These are phyloP conservation scores for Agriopis aurantiaria DNA, from an alignment of 2,888 invertebrate genomes.

Conservation along the genomic window DNA sequence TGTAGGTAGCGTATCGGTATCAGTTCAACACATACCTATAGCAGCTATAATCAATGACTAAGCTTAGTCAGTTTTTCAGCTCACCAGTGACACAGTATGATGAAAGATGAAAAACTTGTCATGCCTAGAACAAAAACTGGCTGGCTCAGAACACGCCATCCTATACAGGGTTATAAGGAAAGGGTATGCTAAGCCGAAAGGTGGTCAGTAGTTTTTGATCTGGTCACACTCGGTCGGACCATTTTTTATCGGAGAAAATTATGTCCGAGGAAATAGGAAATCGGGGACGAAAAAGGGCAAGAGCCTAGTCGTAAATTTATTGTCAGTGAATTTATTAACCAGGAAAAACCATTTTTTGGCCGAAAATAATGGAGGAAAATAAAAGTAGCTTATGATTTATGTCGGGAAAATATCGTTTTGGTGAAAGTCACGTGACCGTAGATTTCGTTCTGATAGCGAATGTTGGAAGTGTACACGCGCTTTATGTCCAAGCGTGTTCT, in stretches of 20 bases:
- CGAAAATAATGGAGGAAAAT: slow-evolving; percentile 37
- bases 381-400: slow-evolving; percentile 35
- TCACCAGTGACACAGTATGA: too few relatives aligned
- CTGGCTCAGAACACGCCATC: too few relatives aligned
- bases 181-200: too few relatives aligned
- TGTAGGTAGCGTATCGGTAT: not conserved
- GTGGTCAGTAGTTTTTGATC: slow-evolving; percentile 29
- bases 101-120: too few relatives aligned
- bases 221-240: slow-evolving; percentile 32
- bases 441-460: slow-evolving; percentile 48
- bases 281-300: slow-evolving; percentile 34
- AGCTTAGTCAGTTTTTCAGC: too few relatives aligned
- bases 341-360: slow-evolving; percentile 35
- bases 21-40: too few relatives aligned
- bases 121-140: too few relatives aligned
- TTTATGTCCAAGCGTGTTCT: slow-evolving; percentile 52
- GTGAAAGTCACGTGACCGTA: slow-evolving; percentile 51
- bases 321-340: slow-evolving; percentile 34
- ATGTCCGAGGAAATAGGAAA: slow-evolving; percentile 37
- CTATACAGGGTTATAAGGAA: too few relatives aligned
- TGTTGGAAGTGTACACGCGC: slow-evolving; percentile 45
- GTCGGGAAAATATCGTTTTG: slow-evolving; percentile 24
- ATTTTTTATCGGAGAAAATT: slow-evolving; percentile 34
- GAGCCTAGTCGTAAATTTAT: slow-evolving; percentile 33
- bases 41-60: too few relatives aligned